Evolutionary conservation across 2,888 invertebrate species (phyloP).

Genomic region (Sericinus montela): DNA sequence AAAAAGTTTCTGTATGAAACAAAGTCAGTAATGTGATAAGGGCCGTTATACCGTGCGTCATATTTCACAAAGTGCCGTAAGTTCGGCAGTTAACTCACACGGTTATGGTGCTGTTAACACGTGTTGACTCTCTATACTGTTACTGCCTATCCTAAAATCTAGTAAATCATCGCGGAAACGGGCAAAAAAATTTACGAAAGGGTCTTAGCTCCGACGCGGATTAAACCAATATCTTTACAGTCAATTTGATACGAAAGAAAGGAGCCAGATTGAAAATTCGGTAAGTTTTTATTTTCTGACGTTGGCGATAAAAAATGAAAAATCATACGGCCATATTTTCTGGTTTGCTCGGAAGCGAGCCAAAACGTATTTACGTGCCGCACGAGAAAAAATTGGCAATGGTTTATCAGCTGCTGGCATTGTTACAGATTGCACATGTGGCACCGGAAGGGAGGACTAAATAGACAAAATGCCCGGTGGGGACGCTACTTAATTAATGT

Average conservation of each 20-base stretch:
- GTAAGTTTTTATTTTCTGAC: conserved; percentile 24
- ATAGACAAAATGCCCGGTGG: conserved; percentile 22
- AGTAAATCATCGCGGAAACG: conserved; percentile 52
- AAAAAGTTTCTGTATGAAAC: conserved; percentile 30
- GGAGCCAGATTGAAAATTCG: conserved; percentile 20
- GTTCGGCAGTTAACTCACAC: conserved; percentile 72
- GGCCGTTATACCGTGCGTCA: conserved; percentile 64
- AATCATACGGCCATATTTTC: conserved; percentile 41
- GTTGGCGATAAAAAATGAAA: conserved; percentile 33
- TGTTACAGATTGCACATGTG: conserved; percentile 36
- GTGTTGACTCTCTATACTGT: conserved; percentile 69
- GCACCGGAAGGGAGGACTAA: conserved; percentile 25
- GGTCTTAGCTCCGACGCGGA: conserved; percentile 23
- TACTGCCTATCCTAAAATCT: conserved; percentile 42
- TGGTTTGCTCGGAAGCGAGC: conserved; percentile 46
- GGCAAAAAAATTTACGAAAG: conserved; percentile 41
- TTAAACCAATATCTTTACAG: conserved; percentile 16
- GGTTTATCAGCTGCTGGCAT: conserved; percentile 44
- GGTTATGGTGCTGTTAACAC: conserved; percentile 76
- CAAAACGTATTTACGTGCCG: conserved; percentile 48
- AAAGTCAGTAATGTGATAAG: conserved; percentile 59
- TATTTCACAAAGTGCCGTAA: conserved; percentile 76
- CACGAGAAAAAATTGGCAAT: conserved; percentile 34
- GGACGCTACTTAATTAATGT: conserved; percentile 31
- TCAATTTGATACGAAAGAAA: conserved; percentile 15